A percentile compares a stretch with the other conserved stretches of the same genome.
Evolutionary conservation across 2,113 vertebrate species (phyloP).

Genomic region (Pterocles burchelli): DNA sequence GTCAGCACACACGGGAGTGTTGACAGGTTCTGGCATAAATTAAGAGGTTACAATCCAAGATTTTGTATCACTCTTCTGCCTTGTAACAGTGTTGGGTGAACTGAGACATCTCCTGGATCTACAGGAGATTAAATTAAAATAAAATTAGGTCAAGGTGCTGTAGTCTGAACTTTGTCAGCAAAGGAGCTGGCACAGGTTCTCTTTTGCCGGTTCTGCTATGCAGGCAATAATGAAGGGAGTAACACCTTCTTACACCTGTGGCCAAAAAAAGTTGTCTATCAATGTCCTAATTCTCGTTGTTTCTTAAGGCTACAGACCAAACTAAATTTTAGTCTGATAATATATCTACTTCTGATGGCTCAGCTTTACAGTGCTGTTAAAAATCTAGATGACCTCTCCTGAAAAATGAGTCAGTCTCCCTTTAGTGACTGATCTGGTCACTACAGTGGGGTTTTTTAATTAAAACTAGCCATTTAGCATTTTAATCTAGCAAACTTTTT

Average conservation of each 20-base stretch:
- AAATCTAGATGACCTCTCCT: not conserved
- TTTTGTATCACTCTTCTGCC: not conserved
- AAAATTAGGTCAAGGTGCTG: not conserved
- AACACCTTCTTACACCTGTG: not conserved
- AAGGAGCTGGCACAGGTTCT: not conserved
- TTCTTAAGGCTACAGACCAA: not conserved
- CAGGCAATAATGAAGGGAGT: not conserved
- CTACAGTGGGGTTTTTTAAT: not conserved
- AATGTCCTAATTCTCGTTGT: not conserved
- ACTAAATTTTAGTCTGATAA: not conserved
- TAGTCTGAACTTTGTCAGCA: not conserved
- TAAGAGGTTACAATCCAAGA: not conserved
- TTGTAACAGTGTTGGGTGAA: not conserved
- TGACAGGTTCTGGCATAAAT: not conserved
- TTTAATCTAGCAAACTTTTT: not conserved
- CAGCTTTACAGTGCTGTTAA: not conserved
- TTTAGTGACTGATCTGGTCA: not conserved
- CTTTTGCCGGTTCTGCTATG: not conserved
- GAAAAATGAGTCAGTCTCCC: not conserved
- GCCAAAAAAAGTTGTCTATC: not conserved
- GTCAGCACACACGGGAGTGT: not conserved
- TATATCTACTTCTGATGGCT: accelerated
- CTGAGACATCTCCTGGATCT: not conserved
- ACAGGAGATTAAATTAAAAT: not conserved
- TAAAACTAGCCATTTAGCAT: not conserved